These are phyloP conservation scores for Phataginus tricuspis DNA, from an alignment of 2,797 vertebrate genomes.

Conservation along the genomic window DNA sequence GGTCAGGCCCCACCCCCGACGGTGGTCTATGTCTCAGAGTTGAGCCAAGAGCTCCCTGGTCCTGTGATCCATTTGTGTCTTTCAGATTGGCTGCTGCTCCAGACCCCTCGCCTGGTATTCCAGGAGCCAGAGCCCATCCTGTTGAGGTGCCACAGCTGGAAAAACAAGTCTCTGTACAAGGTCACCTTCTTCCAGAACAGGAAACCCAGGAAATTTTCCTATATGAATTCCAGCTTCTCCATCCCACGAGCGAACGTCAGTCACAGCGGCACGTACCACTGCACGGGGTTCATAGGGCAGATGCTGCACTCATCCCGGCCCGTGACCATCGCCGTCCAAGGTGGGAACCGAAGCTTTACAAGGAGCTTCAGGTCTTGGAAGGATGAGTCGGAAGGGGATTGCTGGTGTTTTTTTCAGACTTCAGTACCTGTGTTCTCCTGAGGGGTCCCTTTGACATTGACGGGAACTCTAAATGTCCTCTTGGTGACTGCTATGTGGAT, in stretches of 20 bases:
- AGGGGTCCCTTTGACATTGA: background rate
- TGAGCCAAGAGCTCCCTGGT: background rate
- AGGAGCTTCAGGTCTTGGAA: background rate
- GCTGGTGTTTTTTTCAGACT: background rate
- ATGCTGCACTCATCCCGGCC: rapidly evolving
- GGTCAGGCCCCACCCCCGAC: rapidly evolving
- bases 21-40: background rate
- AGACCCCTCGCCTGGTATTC: slow-evolving; percentile 45
- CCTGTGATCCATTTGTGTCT: background rate
- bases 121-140: slow-evolving; percentile 16
- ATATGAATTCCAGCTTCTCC: rapidly evolving
- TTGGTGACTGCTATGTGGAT: background rate
- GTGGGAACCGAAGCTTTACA: background rate
- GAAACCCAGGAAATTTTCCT: background rate
- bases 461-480: background rate
- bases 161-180: background rate
- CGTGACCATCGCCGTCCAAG: slow-evolving; percentile 66
- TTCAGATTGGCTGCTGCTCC: slow-evolving; percentile 73
- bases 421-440: background rate
- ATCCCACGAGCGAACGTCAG: slow-evolving; percentile 60
- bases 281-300: background rate
- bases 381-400: background rate
- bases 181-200: slow-evolving; percentile 55
- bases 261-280: slow-evolving; percentile 69
- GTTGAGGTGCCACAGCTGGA: slow-evolving; percentile 71